These are phyloP conservation scores for Odocoileus hemionus DNA, from an alignment of 2,113 vertebrate species.

Conservation along the genomic window DNA sequence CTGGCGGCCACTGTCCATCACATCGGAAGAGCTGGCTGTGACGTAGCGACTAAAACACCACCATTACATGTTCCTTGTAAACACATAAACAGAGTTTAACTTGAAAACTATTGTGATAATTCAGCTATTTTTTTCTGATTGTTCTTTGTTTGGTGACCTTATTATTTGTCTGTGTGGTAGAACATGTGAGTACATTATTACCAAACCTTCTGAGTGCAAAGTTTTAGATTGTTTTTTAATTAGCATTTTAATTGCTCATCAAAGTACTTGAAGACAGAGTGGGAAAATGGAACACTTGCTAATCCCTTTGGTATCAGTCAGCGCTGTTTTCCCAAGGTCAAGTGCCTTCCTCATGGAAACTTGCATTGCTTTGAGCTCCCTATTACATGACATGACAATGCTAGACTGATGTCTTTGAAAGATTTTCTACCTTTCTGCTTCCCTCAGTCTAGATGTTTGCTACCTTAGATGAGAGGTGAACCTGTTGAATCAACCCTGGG, in stretches of 20 bases:
- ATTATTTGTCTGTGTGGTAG: constrained; percentile 53
- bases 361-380: constrained; percentile 6
- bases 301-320: constrained; percentile 79
- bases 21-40: accelerated
- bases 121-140: neutral
- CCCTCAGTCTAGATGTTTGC: neutral
- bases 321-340: constrained; percentile 76
- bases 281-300: constrained; percentile 75
- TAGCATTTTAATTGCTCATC: constrained; percentile 85
- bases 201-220: constrained; percentile 73
- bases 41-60: neutral
- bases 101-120: neutral
- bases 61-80: neutral
- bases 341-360: neutral
- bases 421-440: neutral
- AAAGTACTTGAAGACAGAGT: constrained; percentile 79
- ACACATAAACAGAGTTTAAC: neutral
- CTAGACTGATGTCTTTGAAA: neutral
- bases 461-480: neutral
- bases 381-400: neutral
- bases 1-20: accelerated
- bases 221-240: constrained; percentile 84
- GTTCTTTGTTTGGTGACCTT: constrained; percentile 63
- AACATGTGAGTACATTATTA: constrained; percentile 74
- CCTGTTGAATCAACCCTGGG: neutral